phyloP scores from a whole-genome alignment of 2,113 vertebrate species.

The Ceyx margarethae region DNA sequence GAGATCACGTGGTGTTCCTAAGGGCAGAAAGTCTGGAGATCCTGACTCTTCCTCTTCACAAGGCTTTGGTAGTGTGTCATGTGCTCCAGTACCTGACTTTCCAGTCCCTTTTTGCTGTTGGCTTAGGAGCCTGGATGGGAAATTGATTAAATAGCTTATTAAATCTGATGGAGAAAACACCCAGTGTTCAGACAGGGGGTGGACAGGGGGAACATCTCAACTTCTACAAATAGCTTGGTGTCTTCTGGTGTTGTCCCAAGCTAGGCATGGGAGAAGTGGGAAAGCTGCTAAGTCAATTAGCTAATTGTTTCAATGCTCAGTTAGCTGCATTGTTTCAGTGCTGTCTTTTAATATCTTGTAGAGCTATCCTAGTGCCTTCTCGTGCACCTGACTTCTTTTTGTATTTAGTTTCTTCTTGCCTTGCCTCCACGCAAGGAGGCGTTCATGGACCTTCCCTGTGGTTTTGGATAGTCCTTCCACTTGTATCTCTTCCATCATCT shows the following conservation, averaged over 20 bases:
- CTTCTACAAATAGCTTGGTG: neutral
- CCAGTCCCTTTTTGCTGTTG: neutral
- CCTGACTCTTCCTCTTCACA: neutral
- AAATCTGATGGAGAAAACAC: neutral
- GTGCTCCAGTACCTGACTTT: neutral
- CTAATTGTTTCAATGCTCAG: neutral
- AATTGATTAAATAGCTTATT: neutral
- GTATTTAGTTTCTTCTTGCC: neutral
- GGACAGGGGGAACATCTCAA: accelerated
- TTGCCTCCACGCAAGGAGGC: neutral
- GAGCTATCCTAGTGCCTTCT: neutral
- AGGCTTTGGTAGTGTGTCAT: neutral
- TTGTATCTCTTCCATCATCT: neutral
- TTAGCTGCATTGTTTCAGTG: neutral
- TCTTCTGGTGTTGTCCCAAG: neutral
- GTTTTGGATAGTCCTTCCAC: neutral
- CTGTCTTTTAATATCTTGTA: neutral
- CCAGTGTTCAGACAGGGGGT: neutral
- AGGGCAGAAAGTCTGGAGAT: neutral
- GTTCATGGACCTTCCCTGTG: neutral
- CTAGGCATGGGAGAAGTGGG: neutral
- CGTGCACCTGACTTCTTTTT: neutral
- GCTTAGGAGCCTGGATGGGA: neutral
- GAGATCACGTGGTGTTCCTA: neutral
- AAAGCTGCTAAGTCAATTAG: neutral